Evolutionary conservation across 2,113 vertebrate species (phyloP).

Genomic region (Coryphaenoides rupestris): DNA sequence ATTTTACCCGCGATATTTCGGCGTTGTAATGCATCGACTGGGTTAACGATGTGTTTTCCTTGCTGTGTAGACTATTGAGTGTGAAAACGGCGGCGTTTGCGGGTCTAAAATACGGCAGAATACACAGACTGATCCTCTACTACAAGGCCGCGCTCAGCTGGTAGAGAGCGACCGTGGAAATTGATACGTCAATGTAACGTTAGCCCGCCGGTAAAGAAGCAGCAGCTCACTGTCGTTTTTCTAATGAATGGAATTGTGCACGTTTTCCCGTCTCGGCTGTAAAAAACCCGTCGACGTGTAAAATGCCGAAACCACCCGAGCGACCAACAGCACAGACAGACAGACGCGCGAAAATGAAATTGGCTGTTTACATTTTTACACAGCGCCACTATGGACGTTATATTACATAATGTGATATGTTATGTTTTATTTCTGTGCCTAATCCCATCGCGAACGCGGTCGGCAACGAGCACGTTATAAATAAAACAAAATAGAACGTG

Average conservation of each 20-base stretch:
- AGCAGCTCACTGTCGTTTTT: conserved; percentile 5
- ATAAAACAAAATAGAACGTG: no score
- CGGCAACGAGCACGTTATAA: no score
- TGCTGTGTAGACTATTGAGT: conserved; percentile 22
- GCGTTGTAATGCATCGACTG: conserved; percentile 56
- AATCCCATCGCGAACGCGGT: no score
- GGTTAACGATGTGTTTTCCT: conserved; percentile 40
- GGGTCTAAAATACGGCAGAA: conserved; percentile 56
- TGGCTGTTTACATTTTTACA: conserved; percentile 68
- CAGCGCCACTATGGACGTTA: conserved; percentile 30
- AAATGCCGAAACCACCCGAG: background rate
- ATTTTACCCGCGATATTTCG: conserved; percentile 33
- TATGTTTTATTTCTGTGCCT: no score
- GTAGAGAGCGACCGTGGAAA: conserved; percentile 62
- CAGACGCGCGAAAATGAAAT: conserved; percentile 35
- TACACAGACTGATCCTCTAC: conserved; percentile 70
- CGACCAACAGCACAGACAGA: no score
- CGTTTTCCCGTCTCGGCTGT: background rate
- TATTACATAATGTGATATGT: conserved; percentile 35
- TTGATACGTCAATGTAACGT: conserved; percentile 66
- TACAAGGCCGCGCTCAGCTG: conserved; percentile 80
- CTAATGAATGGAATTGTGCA: conserved; percentile 23
- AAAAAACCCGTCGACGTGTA: rapidly evolving
- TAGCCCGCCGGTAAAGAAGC: conserved; percentile 36
- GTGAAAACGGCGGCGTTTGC: conserved; percentile 28